These are phyloP conservation scores for Burhinus bistriatus DNA, from an alignment of 2,113 vertebrate genomes.

Conservation along the genomic window DNA sequence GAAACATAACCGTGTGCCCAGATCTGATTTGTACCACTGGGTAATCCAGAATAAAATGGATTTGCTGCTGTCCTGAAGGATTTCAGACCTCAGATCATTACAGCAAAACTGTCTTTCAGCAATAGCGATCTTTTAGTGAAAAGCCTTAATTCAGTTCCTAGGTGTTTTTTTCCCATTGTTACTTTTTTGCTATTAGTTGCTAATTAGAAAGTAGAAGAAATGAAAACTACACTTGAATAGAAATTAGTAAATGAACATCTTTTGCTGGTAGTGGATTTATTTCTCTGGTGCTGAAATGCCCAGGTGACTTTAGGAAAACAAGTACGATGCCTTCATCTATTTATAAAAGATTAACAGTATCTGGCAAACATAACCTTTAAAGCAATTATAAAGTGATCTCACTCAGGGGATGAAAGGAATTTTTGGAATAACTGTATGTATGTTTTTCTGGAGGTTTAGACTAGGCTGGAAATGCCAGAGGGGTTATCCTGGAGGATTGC, in stretches of 20 bases:
- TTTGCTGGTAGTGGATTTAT: neutral
- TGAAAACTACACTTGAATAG: neutral
- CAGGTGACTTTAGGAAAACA: constrained; percentile 11
- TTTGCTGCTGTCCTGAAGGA: neutral
- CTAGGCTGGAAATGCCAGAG: neutral
- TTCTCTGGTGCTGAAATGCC: neutral
- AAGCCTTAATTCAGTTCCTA: neutral
- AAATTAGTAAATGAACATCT: neutral
- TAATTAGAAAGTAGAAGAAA: neutral
- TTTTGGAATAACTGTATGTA: constrained; percentile 11
- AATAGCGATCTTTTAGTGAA: neutral
- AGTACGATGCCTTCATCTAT: neutral
- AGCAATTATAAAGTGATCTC: constrained; percentile 11
- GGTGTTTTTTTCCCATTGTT: neutral
- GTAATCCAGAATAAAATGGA: constrained; percentile 4
- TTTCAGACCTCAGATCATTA: neutral
- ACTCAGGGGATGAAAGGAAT: constrained; percentile 5
- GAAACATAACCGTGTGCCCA: neutral
- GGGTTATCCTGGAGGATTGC: neutral
- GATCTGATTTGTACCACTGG: neutral
- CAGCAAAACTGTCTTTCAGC: neutral
- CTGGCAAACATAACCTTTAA: constrained; percentile 47
- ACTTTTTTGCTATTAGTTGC: neutral
- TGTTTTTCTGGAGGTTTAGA: constrained; percentile 1
- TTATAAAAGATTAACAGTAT: neutral